A percentile compares a stretch with the other conserved stretches of the same genome.
Evolutionary conservation across 2,888 invertebrate species (phyloP).

Genomic region (Tetropium fuscum): DNA sequence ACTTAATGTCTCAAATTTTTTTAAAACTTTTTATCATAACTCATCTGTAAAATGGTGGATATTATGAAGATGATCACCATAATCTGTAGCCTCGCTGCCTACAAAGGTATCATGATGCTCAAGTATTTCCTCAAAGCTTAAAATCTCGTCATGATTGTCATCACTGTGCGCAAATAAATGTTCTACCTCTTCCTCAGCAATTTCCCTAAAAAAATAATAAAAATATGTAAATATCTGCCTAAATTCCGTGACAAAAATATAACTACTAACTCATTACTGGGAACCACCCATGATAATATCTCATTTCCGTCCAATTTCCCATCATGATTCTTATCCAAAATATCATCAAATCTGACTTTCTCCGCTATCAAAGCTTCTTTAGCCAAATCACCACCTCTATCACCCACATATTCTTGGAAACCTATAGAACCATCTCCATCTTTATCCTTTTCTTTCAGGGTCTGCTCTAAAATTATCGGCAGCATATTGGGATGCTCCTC

Average conservation of each 20-base stretch:
- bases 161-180: conserved; percentile 91
- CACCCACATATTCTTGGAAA: conserved; percentile 85
- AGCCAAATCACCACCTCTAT: conserved; percentile 76
- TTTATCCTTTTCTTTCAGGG: conserved; percentile 86
- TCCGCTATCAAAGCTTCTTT: conserved; percentile 80
- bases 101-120: conserved; percentile 91
- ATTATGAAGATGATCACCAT: conserved; percentile 86
- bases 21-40: conserved; percentile 68
- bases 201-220: conserved; percentile 71
- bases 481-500: conserved; percentile 94
- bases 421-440: conserved; percentile 87
- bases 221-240: background rate
- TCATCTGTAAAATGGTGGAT: conserved; percentile 85
- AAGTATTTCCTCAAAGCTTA: conserved; percentile 85
- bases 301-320: conserved; percentile 83
- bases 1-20: background rate
- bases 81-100: conserved; percentile 92
- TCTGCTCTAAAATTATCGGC: conserved; percentile 81
- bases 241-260: background rate
- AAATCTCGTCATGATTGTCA: conserved; percentile 83
- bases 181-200: conserved; percentile 90
- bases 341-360: conserved; percentile 87
- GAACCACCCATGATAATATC: conserved; percentile 90
- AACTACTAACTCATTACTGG: conserved; percentile 85
- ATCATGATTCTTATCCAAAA: conserved; percentile 87